Base-by-base conservation (phyloP, 2,113 vertebrate species). In the Gavia stellata region DNA sequence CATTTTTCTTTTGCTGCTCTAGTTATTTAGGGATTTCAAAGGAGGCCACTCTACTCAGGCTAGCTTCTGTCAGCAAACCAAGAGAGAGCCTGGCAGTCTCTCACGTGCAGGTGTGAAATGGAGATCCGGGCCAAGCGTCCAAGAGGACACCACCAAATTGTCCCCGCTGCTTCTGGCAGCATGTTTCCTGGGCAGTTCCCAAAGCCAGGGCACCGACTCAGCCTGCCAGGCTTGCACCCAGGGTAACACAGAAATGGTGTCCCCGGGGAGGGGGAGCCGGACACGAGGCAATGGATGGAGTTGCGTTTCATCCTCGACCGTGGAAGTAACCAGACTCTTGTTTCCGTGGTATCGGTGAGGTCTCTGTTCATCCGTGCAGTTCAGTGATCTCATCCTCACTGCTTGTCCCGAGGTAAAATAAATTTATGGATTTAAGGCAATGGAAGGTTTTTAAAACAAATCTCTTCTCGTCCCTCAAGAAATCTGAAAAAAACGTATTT, bases 371-470 rank as follows among this genome's bases (percentile, higher is more conserved):
- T 84, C 86, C 16, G 1, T 33, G 38, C 58, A 53, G 44, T 71
- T 88, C 53, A 29, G 81, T 94, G 96, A 95, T 95, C 94, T 97
- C 94, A 95, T 94, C 78, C 40, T 87, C 42, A 9, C 77, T 75
- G 77, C 71, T 84, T 49, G 73, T 89, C 92, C 86, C 5, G 9
- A 85, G 83, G 62, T 81, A 91, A 94, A 94, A 92, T 72, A 94
- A 81, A 92, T 95, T 61, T 91, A 91, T 87, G 78, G 70, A 75
- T 90, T 95, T 81, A 92, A 87, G 58, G 81, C 8, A 5, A 81
- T 73, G 25, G 78, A 79, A 85, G 70, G 91, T 92, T 94, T 97
- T 94, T 82, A 91, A 91, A 92, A 96, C 84, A 94, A 96, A 91
- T 94, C 62, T 93, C 77, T 88, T 78, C 72, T 81, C 1, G 3